phyloP scores from a whole-genome alignment of 2,113 vertebrate species.

The Syngnathoides biaculeatus region DNA sequence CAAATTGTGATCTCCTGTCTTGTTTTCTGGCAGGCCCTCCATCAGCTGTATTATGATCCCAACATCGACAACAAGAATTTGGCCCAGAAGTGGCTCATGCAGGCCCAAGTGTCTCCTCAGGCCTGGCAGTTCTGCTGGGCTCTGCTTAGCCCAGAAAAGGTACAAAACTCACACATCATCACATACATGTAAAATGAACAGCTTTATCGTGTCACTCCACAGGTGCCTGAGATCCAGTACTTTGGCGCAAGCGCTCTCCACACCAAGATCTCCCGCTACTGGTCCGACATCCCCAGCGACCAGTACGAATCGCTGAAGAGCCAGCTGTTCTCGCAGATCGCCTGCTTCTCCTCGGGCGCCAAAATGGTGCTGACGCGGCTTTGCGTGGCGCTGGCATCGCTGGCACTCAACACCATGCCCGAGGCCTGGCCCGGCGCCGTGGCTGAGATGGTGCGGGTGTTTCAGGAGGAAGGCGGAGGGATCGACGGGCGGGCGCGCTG shows the following conservation, averaged over 20 bases:
- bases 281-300: slow-evolving; percentile 94
- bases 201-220: neutral
- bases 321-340: slow-evolving; percentile 95
- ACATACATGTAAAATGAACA: neutral
- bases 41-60: slow-evolving; percentile 97
- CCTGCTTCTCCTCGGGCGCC: slow-evolving; percentile 90
- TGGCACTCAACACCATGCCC: slow-evolving; percentile 97
- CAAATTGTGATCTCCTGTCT: neutral
- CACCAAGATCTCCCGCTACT: slow-evolving; percentile 98
- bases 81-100: slow-evolving; percentile 99
- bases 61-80: slow-evolving; percentile 99
- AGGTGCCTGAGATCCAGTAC: slow-evolving; percentile 98
- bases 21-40: slow-evolving; percentile 80
- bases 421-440: slow-evolving; percentile 95
- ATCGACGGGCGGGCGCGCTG: slow-evolving; percentile 91
- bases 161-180: slow-evolving; percentile 25
- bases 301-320: slow-evolving; percentile 96
- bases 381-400: slow-evolving; percentile 91
- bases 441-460: slow-evolving; percentile 94
- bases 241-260: slow-evolving; percentile 97
- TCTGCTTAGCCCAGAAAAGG: slow-evolving; percentile 90
- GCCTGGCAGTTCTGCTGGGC: slow-evolving; percentile 99
- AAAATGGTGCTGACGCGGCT: slow-evolving; percentile 97
- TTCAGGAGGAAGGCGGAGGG: slow-evolving; percentile 91
- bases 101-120: slow-evolving; percentile 96